Percentiles rank a stretch among this genome's conserved stretches.
phyloP scores from a whole-genome alignment of 2,797 vertebrate species.

The Tachyglossus aculeatus region DNA sequence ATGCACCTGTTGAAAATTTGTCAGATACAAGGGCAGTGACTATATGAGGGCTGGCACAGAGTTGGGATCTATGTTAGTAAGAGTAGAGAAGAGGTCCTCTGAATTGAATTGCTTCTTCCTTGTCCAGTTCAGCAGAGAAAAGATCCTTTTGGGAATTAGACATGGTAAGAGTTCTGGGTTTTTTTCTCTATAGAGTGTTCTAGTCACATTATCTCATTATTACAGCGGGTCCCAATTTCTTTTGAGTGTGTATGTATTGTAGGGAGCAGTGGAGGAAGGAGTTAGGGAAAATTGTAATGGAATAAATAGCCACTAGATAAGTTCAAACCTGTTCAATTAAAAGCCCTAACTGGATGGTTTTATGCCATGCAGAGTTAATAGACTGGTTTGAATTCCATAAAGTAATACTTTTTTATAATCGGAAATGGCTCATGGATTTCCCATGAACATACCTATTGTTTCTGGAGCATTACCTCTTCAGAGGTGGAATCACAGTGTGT shows the following conservation, averaged over 20 bases:
- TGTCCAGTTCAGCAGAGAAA: no score
- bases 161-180: constrained; percentile 18
- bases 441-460: constrained; percentile 65
- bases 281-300: constrained; percentile 27
- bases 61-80: neutral
- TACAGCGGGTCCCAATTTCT: constrained; percentile 34
- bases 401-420: constrained; percentile 56
- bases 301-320: constrained; percentile 43
- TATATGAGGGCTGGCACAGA: neutral
- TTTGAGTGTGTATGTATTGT: constrained; percentile 34
- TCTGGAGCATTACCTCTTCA: constrained; percentile 68
- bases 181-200: constrained; percentile 25
- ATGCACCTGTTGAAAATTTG: neutral
- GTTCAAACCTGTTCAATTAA: constrained; percentile 63
- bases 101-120: constrained; percentile 24
- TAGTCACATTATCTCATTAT: constrained; percentile 27
- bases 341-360: constrained; percentile 62
- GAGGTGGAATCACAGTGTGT: constrained; percentile 64
- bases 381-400: constrained; percentile 65
- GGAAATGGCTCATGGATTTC: constrained; percentile 67
- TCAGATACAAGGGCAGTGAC: neutral
- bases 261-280: constrained; percentile 3
- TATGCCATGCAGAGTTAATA: constrained; percentile 67
- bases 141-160: no score
- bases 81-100: neutral